Conservation (phyloP, 2,888 invertebrate genomes). For the Drosophila leonis region DNA sequence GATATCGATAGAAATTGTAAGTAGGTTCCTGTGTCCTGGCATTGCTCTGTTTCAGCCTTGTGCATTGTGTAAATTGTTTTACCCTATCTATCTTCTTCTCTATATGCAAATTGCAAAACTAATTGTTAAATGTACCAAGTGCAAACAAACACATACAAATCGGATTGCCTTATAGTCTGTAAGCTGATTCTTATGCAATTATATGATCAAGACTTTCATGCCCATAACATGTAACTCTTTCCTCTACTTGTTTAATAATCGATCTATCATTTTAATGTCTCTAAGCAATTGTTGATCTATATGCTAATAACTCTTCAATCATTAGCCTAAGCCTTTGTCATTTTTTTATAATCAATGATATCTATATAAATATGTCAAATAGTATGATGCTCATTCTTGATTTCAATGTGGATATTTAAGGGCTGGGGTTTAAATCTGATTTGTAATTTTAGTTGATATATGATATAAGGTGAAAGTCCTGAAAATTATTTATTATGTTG, state of each 20-base stretch:
- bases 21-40: slow-evolving; percentile 59
- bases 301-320: slow-evolving; percentile 28
- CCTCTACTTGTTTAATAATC: not conserved
- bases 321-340: slow-evolving; percentile 46
- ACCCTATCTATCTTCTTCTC: slow-evolving; percentile 14
- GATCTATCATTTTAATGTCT: slow-evolving; percentile 22
- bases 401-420: not conserved
- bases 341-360: slow-evolving; percentile 33
- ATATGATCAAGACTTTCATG: slow-evolving; percentile 48
- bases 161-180: slow-evolving; percentile 76
- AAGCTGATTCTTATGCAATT: slow-evolving; percentile 60
- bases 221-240: slow-evolving; percentile 27
- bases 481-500: too few species aligned
- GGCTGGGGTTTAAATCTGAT: not conserved
- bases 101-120: slow-evolving; percentile 51
- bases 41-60: slow-evolving; percentile 38
- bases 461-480: too few species aligned
- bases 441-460: too few species aligned
- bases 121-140: slow-evolving; percentile 64
- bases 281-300: slow-evolving; percentile 34
- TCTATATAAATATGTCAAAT: slow-evolving; percentile 23
- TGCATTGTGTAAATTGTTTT: slow-evolving; percentile 71
- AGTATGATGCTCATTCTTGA: not conserved
- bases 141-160: slow-evolving; percentile 52
- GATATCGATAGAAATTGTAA: slow-evolving; percentile 73